These are phyloP conservation scores for Phalacrocorax brasilianus DNA, from an alignment of 2,113 vertebrate species.

Conservation along the genomic window DNA sequence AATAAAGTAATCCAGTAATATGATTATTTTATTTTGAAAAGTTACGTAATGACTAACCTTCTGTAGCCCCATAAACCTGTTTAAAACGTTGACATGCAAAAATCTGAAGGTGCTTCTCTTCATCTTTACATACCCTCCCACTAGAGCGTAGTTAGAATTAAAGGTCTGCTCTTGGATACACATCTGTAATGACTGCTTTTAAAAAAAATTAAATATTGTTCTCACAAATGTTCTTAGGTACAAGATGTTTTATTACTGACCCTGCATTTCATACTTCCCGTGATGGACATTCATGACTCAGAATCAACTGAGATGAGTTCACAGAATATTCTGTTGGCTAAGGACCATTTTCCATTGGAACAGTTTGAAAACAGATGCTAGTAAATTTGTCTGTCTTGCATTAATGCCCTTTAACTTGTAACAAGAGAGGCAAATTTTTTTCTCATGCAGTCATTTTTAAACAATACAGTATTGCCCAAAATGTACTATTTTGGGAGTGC, in stretches of 20 bases:
- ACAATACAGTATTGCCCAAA: neutral
- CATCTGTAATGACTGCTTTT: neutral
- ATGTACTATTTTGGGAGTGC: neutral
- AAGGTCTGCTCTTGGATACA: neutral
- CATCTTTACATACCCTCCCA: neutral
- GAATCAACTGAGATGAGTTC: neutral
- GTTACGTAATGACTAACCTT: neutral
- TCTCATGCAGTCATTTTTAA: neutral
- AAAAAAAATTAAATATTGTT: neutral
- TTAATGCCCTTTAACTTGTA: neutral
- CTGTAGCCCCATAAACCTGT: neutral
- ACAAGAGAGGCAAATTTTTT: neutral
- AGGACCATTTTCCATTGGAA: constrained; percentile 7
- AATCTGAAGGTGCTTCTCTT: neutral
- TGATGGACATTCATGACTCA: constrained; percentile 10
- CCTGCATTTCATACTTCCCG: neutral
- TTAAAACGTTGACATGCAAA: neutral
- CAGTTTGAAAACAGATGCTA: constrained; percentile 1
- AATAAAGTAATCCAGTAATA: neutral
- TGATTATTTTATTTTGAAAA: neutral
- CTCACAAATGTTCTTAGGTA: neutral
- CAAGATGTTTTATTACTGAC: neutral
- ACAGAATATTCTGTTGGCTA: neutral
- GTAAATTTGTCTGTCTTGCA: neutral
- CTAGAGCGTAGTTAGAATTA: neutral